phyloP scores from a whole-genome alignment of 2,888 invertebrate genomes.

The Pilophorus perplexus region DNA sequence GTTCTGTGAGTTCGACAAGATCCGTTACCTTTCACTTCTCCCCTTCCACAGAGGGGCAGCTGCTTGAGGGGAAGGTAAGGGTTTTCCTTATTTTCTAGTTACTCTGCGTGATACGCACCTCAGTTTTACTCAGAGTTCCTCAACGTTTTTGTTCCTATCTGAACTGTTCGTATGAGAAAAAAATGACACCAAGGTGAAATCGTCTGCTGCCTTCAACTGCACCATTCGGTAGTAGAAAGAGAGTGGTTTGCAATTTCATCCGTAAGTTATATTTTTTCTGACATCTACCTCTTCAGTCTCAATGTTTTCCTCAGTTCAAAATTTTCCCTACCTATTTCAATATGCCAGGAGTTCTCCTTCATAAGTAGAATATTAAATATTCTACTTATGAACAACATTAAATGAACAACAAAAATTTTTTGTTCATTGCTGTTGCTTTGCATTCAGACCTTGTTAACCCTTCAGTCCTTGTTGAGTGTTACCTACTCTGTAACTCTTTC shows the following conservation, averaged over 20 bases:
- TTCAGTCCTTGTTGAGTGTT: no score
- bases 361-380: no score
- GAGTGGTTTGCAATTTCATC: no score
- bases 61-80: background rate
- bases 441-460: background rate
- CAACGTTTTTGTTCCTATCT: background rate
- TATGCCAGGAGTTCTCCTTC: no score
- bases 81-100: no score
- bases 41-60: background rate
- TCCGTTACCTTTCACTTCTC: constrained; percentile 2
- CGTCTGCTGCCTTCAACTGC: no score
- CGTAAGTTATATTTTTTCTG: no score
- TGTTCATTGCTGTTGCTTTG: background rate
- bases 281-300: no score
- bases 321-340: no score
- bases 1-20: no score
- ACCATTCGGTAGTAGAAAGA: no score
- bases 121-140: background rate
- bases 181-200: no score
- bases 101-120: background rate
- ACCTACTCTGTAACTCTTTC: background rate
- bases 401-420: background rate
- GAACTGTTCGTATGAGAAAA: background rate
- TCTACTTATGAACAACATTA: background rate
- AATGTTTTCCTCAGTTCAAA: background rate